Percentiles rank a stretch among this genome's conserved stretches.
Evolutionary conservation across 2,797 vertebrate genomes (phyloP).

Genomic region (Catostomus latipinnis): DNA sequence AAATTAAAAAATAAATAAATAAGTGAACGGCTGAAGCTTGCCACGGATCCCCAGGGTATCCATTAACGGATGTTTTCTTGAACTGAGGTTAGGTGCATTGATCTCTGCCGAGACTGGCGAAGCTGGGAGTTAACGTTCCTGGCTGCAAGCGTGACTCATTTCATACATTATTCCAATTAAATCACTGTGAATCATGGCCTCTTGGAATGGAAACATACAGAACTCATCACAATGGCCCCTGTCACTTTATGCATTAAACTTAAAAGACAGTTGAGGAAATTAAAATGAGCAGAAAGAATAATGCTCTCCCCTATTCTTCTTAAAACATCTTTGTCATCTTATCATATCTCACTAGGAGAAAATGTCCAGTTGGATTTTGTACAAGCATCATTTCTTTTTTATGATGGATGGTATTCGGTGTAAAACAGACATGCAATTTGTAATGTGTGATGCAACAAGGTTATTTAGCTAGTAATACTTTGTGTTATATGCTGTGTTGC

Average conservation of each 20-base stretch:
- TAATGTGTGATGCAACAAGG: conserved; percentile 55
- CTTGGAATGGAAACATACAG: conserved; percentile 64
- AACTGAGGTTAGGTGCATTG: conserved; percentile 86
- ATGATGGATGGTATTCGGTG: conserved; percentile 66
- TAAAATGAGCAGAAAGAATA: conserved; percentile 49
- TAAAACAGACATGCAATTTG: conserved; percentile 56
- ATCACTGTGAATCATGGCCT: conserved; percentile 70
- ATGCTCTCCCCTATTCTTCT: conserved; percentile 35
- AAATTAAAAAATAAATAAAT: conserved; percentile 79
- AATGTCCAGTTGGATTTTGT: conserved; percentile 41
- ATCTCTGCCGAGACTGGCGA: conserved; percentile 82
- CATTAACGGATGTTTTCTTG: conserved; percentile 86
- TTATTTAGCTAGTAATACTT: conserved; percentile 52
- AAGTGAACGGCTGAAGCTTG: conserved; percentile 71
- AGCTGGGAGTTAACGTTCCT: conserved; percentile 80
- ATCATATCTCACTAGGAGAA: conserved; percentile 28
- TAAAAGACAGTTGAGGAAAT: conserved; percentile 54
- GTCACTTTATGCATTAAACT: conserved; percentile 57
- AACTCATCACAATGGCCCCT: conserved; percentile 65
- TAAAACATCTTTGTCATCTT: conserved; percentile 32
- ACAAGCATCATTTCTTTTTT: conserved; percentile 31
- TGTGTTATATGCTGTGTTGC: conserved; percentile 15
- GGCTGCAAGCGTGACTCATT: conserved; percentile 79
- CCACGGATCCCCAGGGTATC: conserved; percentile 76
- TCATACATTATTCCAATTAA: conserved; percentile 86